phyloP scores from a whole-genome alignment of 1,140 invertebrate genomes.

The Vanessa tameamea region DNA sequence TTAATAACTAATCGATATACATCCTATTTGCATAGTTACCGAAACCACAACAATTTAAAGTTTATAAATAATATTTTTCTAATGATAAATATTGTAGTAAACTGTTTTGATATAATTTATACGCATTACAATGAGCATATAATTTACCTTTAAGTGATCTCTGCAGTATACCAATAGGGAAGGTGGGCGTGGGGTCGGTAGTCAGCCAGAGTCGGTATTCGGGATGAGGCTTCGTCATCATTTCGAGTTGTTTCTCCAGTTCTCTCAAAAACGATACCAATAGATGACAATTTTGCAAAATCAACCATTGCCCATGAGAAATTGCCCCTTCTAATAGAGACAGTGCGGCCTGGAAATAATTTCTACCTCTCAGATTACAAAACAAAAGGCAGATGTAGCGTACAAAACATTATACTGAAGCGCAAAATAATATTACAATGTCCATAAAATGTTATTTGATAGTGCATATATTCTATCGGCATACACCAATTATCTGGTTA shows the following conservation, averaged over 20 bases:
- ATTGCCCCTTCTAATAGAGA: slow-evolving; percentile 87
- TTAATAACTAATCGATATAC: too few relatives aligned
- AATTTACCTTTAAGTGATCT: slow-evolving; percentile 88
- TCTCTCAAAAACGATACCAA: slow-evolving; percentile 88
- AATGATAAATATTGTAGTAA: too few relatives aligned
- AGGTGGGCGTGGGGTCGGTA: slow-evolving; percentile 90
- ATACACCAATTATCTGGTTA: too few relatives aligned
- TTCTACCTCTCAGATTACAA: not conserved
- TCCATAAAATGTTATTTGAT: too few relatives aligned
- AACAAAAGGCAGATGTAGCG: too few relatives aligned
- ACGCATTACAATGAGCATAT: not conserved
- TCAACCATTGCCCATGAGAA: slow-evolving; percentile 91
- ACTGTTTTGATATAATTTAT: too few relatives aligned
- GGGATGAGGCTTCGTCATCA: slow-evolving; percentile 89
- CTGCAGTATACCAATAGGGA: slow-evolving; percentile 94
- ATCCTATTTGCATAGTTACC: too few relatives aligned
- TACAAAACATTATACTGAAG: too few relatives aligned
- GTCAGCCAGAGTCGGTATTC: slow-evolving; percentile 96
- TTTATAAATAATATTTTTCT: too few relatives aligned
- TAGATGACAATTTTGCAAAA: slow-evolving; percentile 95
- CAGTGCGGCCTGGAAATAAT: slow-evolving; percentile 83
- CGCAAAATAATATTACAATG: too few relatives aligned
- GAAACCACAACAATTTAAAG: too few relatives aligned
- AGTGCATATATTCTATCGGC: too few relatives aligned
- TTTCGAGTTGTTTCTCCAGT: slow-evolving; percentile 91